phyloP scores from a whole-genome alignment of 2,797 vertebrate genomes.

The Serranus cabrilla region DNA sequence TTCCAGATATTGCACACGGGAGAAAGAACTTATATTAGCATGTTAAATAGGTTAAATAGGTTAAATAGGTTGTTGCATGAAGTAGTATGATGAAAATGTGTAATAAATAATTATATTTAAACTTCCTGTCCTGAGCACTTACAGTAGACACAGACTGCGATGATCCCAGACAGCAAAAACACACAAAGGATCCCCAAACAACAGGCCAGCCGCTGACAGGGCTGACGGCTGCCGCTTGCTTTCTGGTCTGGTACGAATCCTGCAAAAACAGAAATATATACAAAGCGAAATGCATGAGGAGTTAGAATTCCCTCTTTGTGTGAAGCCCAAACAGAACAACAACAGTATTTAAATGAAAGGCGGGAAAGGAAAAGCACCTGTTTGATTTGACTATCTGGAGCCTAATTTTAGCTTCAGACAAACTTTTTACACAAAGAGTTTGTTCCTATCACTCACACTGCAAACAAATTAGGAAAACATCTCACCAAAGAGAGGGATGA shows the following conservation, averaged over 20 bases:
- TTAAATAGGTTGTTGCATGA: too few relatives aligned
- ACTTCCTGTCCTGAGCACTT: constrained; percentile 47
- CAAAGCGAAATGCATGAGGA: too few relatives aligned
- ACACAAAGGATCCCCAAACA: constrained; percentile 59
- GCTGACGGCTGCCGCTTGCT: fast-evolving
- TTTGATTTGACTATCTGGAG: not conserved
- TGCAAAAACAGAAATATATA: not conserved
- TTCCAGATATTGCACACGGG: too few relatives aligned
- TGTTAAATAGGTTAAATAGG: too few relatives aligned
- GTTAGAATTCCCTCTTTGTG: too few relatives aligned
- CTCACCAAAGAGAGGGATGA: not conserved
- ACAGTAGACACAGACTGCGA: constrained; percentile 51
- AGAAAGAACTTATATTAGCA: too few relatives aligned
- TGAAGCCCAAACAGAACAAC: not conserved
- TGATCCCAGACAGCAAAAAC: constrained; percentile 51
- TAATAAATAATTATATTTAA: not conserved
- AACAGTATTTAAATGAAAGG: not conserved
- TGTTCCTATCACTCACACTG: not conserved
- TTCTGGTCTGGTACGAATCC: not conserved
- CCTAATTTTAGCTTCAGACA: not conserved
- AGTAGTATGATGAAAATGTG: too few relatives aligned
- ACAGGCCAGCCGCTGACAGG: not conserved
- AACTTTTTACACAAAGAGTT: not conserved
- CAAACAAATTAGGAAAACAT: not conserved
- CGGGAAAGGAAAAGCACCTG: not conserved